Evolutionary conservation across 2,113 vertebrate genomes (phyloP), one percentile per base, ranked within the genome.

Genomic region (Gobius niger): DNA sequence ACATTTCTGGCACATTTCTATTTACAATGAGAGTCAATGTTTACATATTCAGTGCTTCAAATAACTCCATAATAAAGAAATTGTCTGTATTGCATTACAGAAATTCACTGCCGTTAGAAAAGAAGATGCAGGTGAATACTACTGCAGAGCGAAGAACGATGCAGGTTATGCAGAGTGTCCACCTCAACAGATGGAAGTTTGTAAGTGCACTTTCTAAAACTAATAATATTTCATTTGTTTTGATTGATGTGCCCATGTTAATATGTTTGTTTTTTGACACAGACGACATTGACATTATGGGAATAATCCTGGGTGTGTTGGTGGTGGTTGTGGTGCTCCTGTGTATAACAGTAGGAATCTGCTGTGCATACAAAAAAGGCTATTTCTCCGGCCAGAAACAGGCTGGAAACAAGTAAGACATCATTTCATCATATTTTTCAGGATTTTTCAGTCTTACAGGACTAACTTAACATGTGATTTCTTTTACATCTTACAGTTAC

Each of bases 171-270:
- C 96, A 9, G 91, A 93, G 88, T 99, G 98, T 44, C 87, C 91
- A 8, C 84, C 94, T 3, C 95, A 97, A 89, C 89, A 88, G 82
- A 96, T 99, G 95, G 96, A 99, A 96, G 94, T 98, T 83, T 99
- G 98, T 99, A 92, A 96, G 96, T 97, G 6, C 52, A 8, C 24
- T 54, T 54, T 7, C 49, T 50, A n/a, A 54, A 54, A 54, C 3
- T 5, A 52, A 11, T 34, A 34, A 34, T 34, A 34, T 34, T 34
- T 34, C 24, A 34, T 49, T 49, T 14, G 47, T 14, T 49, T 49
- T 6, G 15, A 49, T 14, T 49, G 13, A 49, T 14, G 14, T 15
- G 47, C 4, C 4, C 47, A 49, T 34, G 24, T 14, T 52, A 0
- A 18, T n/a, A 16, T 56, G 2, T 56, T 56, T 57, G 11, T 57